These are phyloP conservation scores for Campylorhamphus procurvoides DNA, from an alignment of 2,113 vertebrate species.

Conservation along the genomic window DNA sequence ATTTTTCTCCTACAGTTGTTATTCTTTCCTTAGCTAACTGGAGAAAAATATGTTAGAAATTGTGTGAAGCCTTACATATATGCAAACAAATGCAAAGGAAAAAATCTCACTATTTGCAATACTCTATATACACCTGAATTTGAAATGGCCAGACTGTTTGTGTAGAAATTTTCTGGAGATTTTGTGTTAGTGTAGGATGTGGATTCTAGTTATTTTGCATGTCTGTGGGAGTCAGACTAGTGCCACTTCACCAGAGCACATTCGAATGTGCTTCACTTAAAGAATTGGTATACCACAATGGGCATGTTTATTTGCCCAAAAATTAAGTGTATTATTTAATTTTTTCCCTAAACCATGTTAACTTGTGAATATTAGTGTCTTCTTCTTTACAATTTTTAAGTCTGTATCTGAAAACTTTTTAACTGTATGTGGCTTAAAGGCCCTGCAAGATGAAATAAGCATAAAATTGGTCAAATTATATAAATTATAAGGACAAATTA, in stretches of 20 bases:
- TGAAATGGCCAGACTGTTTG: neutral
- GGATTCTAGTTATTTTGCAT: neutral
- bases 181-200: neutral
- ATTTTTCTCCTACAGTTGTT: neutral
- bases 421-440: neutral
- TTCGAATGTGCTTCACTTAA: neutral
- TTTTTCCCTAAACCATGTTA: neutral
- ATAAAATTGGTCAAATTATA: neutral
- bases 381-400: neutral
- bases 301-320: neutral
- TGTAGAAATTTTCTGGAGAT: neutral
- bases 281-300: rapidly evolving
- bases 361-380: neutral
- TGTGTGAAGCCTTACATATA: neutral
- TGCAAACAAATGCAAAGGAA: neutral
- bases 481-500: neutral
- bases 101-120: neutral
- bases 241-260: neutral
- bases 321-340: neutral
- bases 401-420: neutral
- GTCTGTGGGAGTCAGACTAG: neutral
- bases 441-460: neutral
- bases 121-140: neutral
- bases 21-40: neutral
- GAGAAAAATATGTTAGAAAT: neutral